Base-by-base conservation (phyloP, 2,888 invertebrate genomes). In the Macaria liturata region DNA sequence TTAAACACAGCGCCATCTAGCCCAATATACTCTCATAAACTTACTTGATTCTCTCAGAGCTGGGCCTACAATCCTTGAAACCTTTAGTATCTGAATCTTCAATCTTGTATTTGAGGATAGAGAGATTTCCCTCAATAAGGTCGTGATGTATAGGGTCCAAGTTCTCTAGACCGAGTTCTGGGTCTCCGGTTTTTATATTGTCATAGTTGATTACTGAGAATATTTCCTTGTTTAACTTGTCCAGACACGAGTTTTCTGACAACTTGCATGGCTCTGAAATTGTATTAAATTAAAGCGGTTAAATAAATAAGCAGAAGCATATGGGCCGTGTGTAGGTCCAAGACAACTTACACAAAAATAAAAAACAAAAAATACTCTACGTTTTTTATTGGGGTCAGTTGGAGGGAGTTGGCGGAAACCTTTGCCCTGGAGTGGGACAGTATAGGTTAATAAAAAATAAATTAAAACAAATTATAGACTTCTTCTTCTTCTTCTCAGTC, bases 141-240 rank as follows among this genome's bases (percentile, higher is more conserved):
- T 74, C 53, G 4, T 69, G 51, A n/a, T 62, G 54, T 46, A 82
- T 55, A 0, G 81, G 81, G 46, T 83, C 83, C 43, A 73, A 54
- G 0, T 45, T 9, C 42, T 71, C 68, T 1, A 76, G 64, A 0
- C 72, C 75, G 2, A 74, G 55, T 4, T 66, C 68, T 31, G 71
- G 62, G 30, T 75, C 70, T 0, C 65, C 72, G 32, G 66, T 53
- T 0, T 74, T 40, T 0, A 83, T 9, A 3, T 64, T 49, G 6
- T 68, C 54, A 4, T 58, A 64, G 6, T 3, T n/a, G 1, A 45
- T n/a, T 3, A 64, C 49, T 8, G 68, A 55, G 5, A 57, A 61
- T 0, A 45, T 48, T 9, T 74, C 65, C 0, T 62, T 64, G 0
- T 32, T 50, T 1, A 72, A 63, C 9, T 66, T 66, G 3, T 61